Evolutionary conservation across 2,797 vertebrate genomes (phyloP).

Genomic region (Chrosomus eos): DNA sequence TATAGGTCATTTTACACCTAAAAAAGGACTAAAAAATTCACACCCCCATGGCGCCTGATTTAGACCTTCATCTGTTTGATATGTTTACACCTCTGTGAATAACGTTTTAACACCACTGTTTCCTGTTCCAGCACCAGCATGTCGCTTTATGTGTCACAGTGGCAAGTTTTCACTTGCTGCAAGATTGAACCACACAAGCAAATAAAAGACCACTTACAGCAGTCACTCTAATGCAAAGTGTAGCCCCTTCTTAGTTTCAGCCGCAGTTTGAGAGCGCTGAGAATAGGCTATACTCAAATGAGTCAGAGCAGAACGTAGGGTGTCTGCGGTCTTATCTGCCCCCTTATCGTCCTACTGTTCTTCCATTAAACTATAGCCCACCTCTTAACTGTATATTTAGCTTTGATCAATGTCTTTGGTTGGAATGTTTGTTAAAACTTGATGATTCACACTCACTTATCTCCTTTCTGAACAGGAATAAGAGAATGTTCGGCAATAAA

Average conservation of each 20-base stretch:
- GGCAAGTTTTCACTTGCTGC: slow-evolving; percentile 39
- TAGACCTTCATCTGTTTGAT: neutral
- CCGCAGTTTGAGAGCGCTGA: slow-evolving; percentile 18
- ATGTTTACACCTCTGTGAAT: slow-evolving; percentile 33
- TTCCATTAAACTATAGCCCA: slow-evolving; percentile 54
- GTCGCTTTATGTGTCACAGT: slow-evolving; percentile 39
- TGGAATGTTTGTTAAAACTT: neutral
- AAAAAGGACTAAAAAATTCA: slow-evolving; percentile 26
- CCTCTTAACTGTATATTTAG: slow-evolving; percentile 10
- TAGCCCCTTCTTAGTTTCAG: slow-evolving; percentile 51
- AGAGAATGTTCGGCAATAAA: slow-evolving; percentile 62
- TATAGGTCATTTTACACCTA: neutral
- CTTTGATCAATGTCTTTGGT: neutral
- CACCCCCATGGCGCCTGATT: slow-evolving; percentile 24
- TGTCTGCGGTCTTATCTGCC: slow-evolving; percentile 21
- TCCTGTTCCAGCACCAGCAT: slow-evolving; percentile 51
- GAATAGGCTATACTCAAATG: slow-evolving; percentile 42
- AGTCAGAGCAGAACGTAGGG: slow-evolving; percentile 49
- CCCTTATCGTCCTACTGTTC: slow-evolving; percentile 45
- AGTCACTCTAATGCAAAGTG: slow-evolving; percentile 10
- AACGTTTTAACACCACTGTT: slow-evolving; percentile 52
- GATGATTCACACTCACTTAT: neutral
- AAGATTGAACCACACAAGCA: slow-evolving; percentile 51
- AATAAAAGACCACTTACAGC: slow-evolving; percentile 50
- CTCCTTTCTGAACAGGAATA: slow-evolving; percentile 57